phyloP scores from a whole-genome alignment of 2,888 invertebrate species.

The Cryptocheilus praepositus region DNA sequence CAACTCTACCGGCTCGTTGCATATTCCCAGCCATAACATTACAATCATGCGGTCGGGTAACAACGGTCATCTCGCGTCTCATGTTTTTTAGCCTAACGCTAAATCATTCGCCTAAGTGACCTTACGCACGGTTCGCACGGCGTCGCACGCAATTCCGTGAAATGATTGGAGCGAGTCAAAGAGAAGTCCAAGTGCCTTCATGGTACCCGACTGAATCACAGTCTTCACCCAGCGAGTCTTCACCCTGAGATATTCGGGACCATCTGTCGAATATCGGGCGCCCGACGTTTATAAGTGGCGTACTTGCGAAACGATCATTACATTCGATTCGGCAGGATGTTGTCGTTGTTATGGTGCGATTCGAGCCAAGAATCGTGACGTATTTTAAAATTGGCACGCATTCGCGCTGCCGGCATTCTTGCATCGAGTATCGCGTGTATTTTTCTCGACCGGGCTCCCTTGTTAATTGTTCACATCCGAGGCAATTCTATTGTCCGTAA shows the following conservation, averaged over 20 bases:
- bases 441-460: background rate
- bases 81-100: too few relatives aligned
- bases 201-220: too few relatives aligned
- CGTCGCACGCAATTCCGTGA: too few relatives aligned
- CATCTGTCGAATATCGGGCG: background rate
- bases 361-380: constrained; percentile 37
- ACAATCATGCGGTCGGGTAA: too few relatives aligned
- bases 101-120: too few relatives aligned
- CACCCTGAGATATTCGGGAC: too few relatives aligned
- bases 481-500: background rate
- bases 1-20: background rate
- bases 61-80: too few relatives aligned
- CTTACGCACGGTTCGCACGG: too few relatives aligned
- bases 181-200: too few relatives aligned
- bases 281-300: constrained; percentile 20
- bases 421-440: background rate
- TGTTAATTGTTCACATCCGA: background rate
- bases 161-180: too few relatives aligned
- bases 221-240: too few relatives aligned
- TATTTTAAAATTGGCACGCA: constrained; percentile 27
- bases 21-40: background rate
- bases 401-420: background rate
- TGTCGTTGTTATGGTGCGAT: constrained; percentile 31
- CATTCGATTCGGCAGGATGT: constrained; percentile 17
- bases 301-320: constrained; percentile 32